Conservation (phyloP, 2,797 vertebrate species). For the Halcyon badia region DNA sequence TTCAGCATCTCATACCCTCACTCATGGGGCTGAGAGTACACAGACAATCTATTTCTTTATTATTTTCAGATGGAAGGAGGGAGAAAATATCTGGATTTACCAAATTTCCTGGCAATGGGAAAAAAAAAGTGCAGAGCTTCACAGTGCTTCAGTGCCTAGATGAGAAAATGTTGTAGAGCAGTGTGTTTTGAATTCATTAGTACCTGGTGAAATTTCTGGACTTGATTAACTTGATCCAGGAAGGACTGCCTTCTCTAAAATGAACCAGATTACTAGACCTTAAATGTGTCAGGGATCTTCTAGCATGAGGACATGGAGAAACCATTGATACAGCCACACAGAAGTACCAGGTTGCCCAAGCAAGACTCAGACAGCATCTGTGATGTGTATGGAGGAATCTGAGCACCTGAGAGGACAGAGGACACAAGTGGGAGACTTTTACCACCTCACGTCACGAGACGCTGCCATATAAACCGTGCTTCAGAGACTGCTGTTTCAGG, state of each 20-base stretch:
- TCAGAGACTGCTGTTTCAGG: background rate
- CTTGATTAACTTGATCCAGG: background rate
- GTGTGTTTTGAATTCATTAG: background rate
- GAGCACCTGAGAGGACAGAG: background rate
- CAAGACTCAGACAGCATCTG: background rate
- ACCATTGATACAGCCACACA: background rate
- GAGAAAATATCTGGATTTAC: background rate
- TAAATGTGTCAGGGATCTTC: background rate
- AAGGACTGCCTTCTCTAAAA: background rate
- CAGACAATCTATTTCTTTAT: background rate
- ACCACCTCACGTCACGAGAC: background rate
- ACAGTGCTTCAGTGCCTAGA: background rate
- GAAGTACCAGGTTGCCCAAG: background rate
- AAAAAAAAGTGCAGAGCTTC: background rate
- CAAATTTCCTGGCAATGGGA: background rate
- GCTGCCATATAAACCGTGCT: background rate
- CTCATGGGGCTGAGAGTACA: background rate
- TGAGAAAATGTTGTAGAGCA: background rate
- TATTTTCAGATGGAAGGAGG: background rate
- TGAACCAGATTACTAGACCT: background rate
- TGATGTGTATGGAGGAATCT: accelerated
- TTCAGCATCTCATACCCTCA: background rate
- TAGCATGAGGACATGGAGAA: background rate
- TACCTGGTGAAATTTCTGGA: background rate
- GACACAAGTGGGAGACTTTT: background rate